These are phyloP conservation scores for Callospermophilus lateralis DNA, from an alignment of 2,113 vertebrate genomes.

Conservation along the genomic window DNA sequence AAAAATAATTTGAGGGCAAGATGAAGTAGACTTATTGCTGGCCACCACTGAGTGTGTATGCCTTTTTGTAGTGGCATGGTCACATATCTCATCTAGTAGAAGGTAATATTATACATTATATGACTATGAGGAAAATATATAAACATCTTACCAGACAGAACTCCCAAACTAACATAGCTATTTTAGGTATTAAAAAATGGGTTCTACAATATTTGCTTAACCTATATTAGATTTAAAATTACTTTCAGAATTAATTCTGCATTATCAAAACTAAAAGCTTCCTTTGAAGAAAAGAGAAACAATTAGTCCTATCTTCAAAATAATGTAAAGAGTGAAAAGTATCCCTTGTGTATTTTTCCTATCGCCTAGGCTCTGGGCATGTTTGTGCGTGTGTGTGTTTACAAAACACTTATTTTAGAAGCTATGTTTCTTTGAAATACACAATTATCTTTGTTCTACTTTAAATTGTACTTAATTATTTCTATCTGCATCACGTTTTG, in stretches of 20 bases:
- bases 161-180: neutral
- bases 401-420: constrained; percentile 34
- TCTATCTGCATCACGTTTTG: constrained; percentile 18
- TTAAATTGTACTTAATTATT: constrained; percentile 11
- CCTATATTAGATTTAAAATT: neutral
- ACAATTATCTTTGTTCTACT: neutral
- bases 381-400: neutral
- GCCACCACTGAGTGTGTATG: neutral
- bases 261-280: constrained; percentile 1
- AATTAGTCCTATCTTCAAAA: neutral
- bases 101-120: neutral
- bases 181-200: neutral
- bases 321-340: neutral
- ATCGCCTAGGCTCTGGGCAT: neutral
- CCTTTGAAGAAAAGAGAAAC: constrained; percentile 11
- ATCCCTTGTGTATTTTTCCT: neutral
- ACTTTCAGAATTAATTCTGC: neutral
- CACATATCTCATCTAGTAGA: neutral
- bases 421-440: neutral
- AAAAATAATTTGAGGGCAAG: neutral
- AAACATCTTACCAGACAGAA: neutral
- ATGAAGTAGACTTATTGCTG: neutral
- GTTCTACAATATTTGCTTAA: neutral
- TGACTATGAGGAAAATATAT: neutral
- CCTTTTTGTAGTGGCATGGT: neutral